phyloP scores from a whole-genome alignment of 2,113 vertebrate genomes.

The Protomyctophum bolini region DNA sequence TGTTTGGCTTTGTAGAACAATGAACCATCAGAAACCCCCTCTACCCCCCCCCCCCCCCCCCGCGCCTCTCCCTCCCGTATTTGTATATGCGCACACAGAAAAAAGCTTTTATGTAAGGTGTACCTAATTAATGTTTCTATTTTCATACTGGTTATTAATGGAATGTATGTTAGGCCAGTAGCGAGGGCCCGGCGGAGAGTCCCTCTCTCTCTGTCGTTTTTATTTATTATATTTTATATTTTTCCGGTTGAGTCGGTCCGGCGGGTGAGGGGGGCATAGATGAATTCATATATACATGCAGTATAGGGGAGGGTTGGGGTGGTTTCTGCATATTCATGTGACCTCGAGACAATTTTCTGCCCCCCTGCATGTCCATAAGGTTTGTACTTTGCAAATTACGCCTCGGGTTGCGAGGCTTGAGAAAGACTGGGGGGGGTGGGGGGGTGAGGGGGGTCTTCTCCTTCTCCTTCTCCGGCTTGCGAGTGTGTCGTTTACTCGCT shows the following conservation, averaged over 20 bases:
- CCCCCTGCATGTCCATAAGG: constrained; percentile 20
- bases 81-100: constrained; percentile 55
- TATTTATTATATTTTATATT: not conserved
- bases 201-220: constrained; percentile 33
- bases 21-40: constrained; percentile 7
- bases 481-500: no score
- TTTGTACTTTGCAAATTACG: constrained; percentile 46
- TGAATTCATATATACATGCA: constrained; percentile 31
- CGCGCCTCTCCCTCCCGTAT: constrained; percentile 34
- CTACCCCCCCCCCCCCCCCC: not conserved
- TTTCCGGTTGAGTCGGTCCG: constrained; percentile 58
- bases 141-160: constrained; percentile 72
- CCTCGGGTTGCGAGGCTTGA: constrained; percentile 13
- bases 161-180: constrained; percentile 72
- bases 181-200: constrained; percentile 41
- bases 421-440: constrained; percentile 29
- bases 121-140: constrained; percentile 71
- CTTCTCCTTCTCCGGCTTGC: not conserved
- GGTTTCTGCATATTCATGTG: constrained; percentile 41
- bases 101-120: constrained; percentile 64
- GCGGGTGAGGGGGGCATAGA: not conserved
- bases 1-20: constrained; percentile 64
- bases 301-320: not conserved
- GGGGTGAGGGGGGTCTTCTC: no score
- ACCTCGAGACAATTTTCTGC: constrained; percentile 42